Base-by-base conservation (phyloP, 2,888 invertebrate genomes). In the Theretra japonica region DNA sequence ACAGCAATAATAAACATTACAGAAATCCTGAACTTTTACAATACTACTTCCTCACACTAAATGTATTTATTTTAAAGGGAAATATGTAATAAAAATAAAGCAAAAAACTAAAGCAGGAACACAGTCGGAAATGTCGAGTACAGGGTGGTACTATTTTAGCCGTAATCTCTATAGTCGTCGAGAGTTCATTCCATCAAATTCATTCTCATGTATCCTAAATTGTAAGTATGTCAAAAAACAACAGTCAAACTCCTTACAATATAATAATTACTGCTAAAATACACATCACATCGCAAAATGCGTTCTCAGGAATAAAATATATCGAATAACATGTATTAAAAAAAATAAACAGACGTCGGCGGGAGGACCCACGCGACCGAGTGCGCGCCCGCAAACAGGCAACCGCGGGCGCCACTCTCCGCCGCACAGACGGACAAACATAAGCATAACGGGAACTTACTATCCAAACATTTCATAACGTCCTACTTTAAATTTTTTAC, bases 261-360 rank as follows among this genome's bases (percentile, higher is more conserved):
- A 93, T 94, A 93, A 95, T 94, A 93, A 94, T 94, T 95, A 95
- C 93, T 93, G 94, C 94, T 95, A 95, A 93, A 95, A 95, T 95
- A 95, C 94, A 94, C 94, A 93, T 94, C 94, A 94, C 93, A 93
- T 96, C 96, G 96, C 96, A 96, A 96, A 96, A 96, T 96, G 96
- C 96, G 96, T 96, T 95, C 96, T 96, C 96, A 96, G 96, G 95
- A 96, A 96, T 96, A 96, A 96, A 96, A 96, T 96, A 96, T 96
- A 96, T 95, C 96, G 96, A 96, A 94, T 94, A 94, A 95, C 94
- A 94, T 95, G 93, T 94, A 94, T 92, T 95, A 94, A 95, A 94
- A 94, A 92, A 94, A 92, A 92, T 92, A 95, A 95, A 94, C 91
- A 93, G 91, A 93, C 94, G 92, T 91, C 91, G 86, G 85, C 41